Percentiles rank a stretch among this genome's conserved stretches.
These are phyloP conservation scores for Xiphophorus birchmanni DNA, from an alignment of 2,797 vertebrate species.

Conservation along the genomic window DNA sequence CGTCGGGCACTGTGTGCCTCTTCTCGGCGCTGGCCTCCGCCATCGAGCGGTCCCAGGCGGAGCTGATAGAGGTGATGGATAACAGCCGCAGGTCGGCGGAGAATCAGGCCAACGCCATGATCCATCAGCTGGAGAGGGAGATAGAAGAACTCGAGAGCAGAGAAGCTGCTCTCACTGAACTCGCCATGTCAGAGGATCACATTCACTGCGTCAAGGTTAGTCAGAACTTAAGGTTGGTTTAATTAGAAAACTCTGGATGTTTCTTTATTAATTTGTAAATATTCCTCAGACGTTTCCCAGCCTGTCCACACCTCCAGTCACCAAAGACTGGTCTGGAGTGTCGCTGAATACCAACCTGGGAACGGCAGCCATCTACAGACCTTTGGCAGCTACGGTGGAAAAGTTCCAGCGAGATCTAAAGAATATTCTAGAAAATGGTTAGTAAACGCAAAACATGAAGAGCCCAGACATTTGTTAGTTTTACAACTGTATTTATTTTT, in stretches of 20 bases:
- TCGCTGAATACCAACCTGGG: constrained; percentile 68
- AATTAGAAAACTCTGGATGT: background rate
- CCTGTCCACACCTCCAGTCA: constrained; percentile 44
- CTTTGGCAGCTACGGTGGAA: constrained; percentile 65
- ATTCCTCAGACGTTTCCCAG: constrained; percentile 53
- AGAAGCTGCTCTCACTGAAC: constrained; percentile 51
- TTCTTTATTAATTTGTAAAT: background rate
- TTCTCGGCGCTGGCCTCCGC: constrained; percentile 58
- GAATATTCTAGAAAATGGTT: constrained; percentile 62
- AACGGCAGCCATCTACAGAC: constrained; percentile 60
- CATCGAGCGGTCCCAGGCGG: constrained; percentile 69
- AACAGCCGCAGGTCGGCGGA: constrained; percentile 54
- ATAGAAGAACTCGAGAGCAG: constrained; percentile 64
- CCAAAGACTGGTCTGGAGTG: constrained; percentile 72
- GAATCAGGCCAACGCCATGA: constrained; percentile 64
- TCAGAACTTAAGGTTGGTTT: background rate
- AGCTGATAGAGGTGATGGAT: constrained; percentile 74
- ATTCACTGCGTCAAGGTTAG: constrained; percentile 69
- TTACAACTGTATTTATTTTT: no score
- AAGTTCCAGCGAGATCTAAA: constrained; percentile 69
- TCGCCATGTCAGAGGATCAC: constrained; percentile 65
- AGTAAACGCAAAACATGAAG: constrained; percentile 10
- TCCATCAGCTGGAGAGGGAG: constrained; percentile 76
- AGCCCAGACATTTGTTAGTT: background rate
- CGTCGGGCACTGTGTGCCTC: constrained; percentile 53